These are phyloP conservation scores for Kryphioiulus occultus DNA, from an alignment of 2,888 invertebrate genomes.

Conservation along the genomic window DNA sequence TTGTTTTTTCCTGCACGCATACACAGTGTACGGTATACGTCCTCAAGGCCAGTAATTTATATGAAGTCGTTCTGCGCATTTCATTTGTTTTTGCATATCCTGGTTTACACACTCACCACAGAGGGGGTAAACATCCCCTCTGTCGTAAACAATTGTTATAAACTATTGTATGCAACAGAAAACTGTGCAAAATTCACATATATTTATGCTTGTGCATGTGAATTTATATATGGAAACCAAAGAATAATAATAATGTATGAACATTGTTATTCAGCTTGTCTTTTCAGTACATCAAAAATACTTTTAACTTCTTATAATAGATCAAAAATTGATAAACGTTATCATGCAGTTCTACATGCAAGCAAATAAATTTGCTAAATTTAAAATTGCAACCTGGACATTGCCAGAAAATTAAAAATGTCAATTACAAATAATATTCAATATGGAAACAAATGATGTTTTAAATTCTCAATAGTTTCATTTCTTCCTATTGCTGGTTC, in stretches of 20 bases:
- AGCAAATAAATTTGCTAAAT: too few species aligned
- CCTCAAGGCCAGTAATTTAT: not conserved
- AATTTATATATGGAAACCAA: too few species aligned
- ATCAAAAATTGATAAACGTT: not conserved
- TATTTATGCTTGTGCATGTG: not conserved
- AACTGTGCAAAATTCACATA: not conserved
- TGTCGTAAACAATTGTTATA: not conserved
- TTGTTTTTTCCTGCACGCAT: not conserved
- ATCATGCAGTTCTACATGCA: too few species aligned
- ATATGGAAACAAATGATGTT: too few species aligned
- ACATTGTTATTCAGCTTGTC: too few species aligned
- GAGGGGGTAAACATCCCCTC: not conserved
- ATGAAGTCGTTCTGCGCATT: not conserved
- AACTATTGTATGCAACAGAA: not conserved
- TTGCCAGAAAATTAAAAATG: too few species aligned
- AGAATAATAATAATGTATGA: too few species aligned
- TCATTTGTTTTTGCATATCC: not conserved
- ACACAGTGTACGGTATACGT: not conserved
- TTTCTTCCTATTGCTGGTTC: too few species aligned
- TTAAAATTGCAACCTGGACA: too few species aligned
- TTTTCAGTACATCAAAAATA: not conserved
- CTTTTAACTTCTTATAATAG: not conserved
- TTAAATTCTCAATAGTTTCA: too few species aligned
- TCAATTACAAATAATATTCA: too few species aligned
- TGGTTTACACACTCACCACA: not conserved